phyloP scores from a whole-genome alignment of 2,113 vertebrate genomes.

The Empidonax alnorum region DNA sequence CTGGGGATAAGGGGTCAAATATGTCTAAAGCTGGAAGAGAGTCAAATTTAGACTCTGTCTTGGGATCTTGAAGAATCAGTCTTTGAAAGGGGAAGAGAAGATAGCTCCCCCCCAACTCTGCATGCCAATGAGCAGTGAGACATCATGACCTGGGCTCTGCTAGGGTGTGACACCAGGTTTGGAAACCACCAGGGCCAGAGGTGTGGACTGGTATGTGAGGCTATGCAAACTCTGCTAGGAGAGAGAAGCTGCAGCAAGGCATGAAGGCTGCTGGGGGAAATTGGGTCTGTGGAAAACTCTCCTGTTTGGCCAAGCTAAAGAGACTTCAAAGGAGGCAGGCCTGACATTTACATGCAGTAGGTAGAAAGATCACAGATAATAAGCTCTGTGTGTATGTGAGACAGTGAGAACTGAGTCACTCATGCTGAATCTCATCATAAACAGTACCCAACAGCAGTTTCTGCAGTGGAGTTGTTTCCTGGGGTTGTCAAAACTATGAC shows the following conservation, averaged over 20 bases:
- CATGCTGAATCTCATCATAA: conserved; percentile 3
- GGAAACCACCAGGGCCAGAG: neutral
- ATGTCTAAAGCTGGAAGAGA: neutral
- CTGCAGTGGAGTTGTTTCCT: neutral
- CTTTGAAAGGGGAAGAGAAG: neutral
- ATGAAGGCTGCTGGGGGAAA: neutral
- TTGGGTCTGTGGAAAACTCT: neutral
- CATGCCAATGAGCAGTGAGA: neutral
- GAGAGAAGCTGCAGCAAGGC: accelerated
- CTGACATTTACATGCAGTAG: conserved; percentile 9
- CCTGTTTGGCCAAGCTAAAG: neutral
- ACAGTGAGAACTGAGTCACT: conserved; percentile 10
- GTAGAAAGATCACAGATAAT: conserved; percentile 22
- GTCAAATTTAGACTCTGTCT: neutral
- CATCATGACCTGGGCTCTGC: neutral
- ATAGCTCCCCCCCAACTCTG: neutral
- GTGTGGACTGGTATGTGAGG: neutral
- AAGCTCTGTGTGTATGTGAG: neutral
- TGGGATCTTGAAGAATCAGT: neutral
- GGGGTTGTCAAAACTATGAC: neutral
- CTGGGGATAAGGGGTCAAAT: neutral
- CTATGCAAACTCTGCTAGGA: neutral
- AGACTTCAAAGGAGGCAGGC: neutral
- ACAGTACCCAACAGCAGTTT: neutral
- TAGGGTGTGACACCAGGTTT: neutral